A percentile compares a stretch with the other conserved stretches of the same genome.
Evolutionary conservation across 2,113 vertebrate genomes (phyloP).

Genomic region (Dunckerocampus dactyliophorus): DNA sequence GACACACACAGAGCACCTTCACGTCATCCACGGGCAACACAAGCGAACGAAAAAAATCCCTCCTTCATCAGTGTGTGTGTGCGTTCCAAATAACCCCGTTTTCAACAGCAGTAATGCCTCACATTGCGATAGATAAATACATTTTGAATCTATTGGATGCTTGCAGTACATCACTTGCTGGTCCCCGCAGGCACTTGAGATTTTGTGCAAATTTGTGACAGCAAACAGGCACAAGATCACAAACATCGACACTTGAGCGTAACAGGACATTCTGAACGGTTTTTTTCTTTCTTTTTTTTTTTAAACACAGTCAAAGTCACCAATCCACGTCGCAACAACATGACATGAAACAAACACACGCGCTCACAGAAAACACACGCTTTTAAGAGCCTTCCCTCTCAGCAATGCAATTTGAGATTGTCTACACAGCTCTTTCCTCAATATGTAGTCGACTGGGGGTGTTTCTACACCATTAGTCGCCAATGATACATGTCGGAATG

Average conservation of each 20-base stretch:
- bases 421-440: constrained; percentile 20
- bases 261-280: constrained; percentile 43
- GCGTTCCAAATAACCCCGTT: constrained; percentile 11
- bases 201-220: constrained; percentile 35
- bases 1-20: constrained; percentile 25
- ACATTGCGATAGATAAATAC: constrained; percentile 43
- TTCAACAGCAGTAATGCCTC: constrained; percentile 31
- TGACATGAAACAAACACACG: constrained; percentile 16
- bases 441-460: no score
- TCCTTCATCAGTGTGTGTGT: constrained; percentile 11
- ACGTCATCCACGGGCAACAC: constrained; percentile 42
- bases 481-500: no score
- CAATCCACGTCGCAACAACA: constrained; percentile 38
- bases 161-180: constrained; percentile 22
- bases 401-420: constrained; percentile 39
- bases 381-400: constrained; percentile 32
- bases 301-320: constrained; percentile 46
- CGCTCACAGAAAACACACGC: not conserved
- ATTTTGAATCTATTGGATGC: constrained; percentile 6
- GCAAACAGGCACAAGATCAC: constrained; percentile 41
- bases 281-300: constrained; percentile 19
- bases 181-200: constrained; percentile 56
- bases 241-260: constrained; percentile 10
- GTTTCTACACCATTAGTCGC: no score
- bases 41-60: constrained; percentile 36